Conservation (phyloP, 2,113 vertebrate genomes). For the Psittacula cyanocephala region DNA sequence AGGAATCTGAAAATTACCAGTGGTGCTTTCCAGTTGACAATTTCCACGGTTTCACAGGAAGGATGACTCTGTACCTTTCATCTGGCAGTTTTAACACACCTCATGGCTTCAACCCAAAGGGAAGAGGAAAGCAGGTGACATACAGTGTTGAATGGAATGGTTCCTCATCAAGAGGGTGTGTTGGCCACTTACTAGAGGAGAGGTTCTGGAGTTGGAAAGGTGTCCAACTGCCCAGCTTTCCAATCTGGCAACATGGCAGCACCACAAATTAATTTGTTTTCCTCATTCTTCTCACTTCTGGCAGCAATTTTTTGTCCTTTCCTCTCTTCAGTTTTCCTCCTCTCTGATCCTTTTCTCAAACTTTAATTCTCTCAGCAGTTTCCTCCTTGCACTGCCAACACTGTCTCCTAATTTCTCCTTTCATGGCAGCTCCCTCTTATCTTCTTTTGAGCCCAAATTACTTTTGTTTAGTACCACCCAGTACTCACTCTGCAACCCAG, state of each 20-base stretch:
- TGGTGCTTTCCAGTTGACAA: rapidly evolving
- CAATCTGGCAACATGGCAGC: background rate
- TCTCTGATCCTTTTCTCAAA: background rate
- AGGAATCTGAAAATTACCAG: background rate
- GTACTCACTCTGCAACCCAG: background rate
- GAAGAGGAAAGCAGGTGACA: background rate
- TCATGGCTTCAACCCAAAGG: background rate
- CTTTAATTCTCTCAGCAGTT: background rate
- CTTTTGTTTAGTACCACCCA: slow-evolving; percentile 8
- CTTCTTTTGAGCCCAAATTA: slow-evolving; percentile 24
- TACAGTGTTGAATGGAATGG: background rate
- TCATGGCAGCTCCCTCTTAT: background rate
- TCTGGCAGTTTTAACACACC: background rate
- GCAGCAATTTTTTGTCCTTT: background rate
- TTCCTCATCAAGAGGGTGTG: background rate
- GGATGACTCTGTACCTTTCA: background rate
- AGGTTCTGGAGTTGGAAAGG: background rate
- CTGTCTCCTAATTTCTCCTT: background rate
- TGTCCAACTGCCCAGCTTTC: background rate
- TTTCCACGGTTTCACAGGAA: background rate
- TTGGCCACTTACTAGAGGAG: background rate
- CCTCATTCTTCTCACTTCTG: background rate
- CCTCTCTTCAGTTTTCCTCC: background rate
- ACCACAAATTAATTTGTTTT: background rate
- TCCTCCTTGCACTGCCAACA: background rate